Evolutionary conservation across 2,113 vertebrate species (phyloP), one percentile per base, ranked within the genome.

Genomic region (Gallinago undulata): DNA sequence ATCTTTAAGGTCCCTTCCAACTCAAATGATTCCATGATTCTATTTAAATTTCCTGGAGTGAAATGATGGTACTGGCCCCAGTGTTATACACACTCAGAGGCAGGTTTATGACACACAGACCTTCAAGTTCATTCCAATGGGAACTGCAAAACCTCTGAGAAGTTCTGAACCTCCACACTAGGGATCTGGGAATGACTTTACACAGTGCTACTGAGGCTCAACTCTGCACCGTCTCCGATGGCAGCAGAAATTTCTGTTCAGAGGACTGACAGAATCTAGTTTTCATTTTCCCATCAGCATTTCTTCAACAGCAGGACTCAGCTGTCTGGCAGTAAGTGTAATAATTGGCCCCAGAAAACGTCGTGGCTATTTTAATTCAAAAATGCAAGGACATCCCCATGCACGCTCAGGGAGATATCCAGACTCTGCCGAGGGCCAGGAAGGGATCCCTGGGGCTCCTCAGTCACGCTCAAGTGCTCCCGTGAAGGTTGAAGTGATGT

Each of bases 1-100:
- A 43, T 43, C 41, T 43, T 43, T 43, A 43, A 43, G 41, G 41
- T 43, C 41, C 41, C 41, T 43, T 43, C 41, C 41, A 43, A 43
- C 41, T 16, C 41, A 43, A 43, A 43, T 6, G 0, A 47, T 47
- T 47, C 45, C 19, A 47, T 47, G 19, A 47, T 47, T 47, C 47
- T 24, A 37, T 39, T 60, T 33, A n/a, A 31, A n/a, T 87, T 73
- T 68, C 39, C 48, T 84, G 33, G 27, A 78, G 43, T 27, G 23
- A 59, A 43, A 23, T 7, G 37, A 28, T 50, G 60, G 45, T 43
- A 19, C 14, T 19, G 10, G 6, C 63, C 13, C 37, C 66, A 62
- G 8, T 6, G 13, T 14, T 47, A 27, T 0, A 39, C 0, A 43
- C 1, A 30, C 15, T 10, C 21, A 1, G 4, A 41, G 27, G 19